Conservation (phyloP, 2,797 vertebrate species). For the Hephaestus fuliginosus region DNA sequence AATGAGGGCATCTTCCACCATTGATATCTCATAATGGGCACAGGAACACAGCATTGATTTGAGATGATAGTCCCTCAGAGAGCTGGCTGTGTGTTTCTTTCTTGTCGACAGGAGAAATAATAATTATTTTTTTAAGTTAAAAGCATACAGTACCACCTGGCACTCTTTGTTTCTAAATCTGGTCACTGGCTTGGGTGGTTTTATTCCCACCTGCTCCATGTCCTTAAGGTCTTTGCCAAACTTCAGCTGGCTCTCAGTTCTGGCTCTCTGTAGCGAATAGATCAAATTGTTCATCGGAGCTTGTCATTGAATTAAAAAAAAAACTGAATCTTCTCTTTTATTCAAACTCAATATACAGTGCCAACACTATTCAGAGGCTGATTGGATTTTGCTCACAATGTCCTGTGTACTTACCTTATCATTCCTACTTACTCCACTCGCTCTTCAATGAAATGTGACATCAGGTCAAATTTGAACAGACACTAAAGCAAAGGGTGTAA, state of each 20-base stretch:
- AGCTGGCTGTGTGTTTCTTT: neutral
- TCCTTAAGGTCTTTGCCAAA: conserved; percentile 60
- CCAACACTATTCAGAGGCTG: conserved; percentile 16
- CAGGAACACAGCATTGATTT: conserved; percentile 20
- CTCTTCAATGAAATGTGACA: conserved; percentile 1
- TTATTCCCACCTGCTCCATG: conserved; percentile 27
- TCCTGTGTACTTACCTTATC: conserved; percentile 1
- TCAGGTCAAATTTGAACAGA: neutral
- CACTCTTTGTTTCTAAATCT: conserved; percentile 56
- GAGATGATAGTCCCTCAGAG: conserved; percentile 10
- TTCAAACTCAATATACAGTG: conserved; percentile 18
- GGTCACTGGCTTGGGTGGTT: conserved; percentile 32
- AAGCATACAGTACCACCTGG: conserved; percentile 33
- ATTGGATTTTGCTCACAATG: conserved; percentile 15
- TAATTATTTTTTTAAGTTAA: conserved; percentile 29
- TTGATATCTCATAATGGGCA: conserved; percentile 38
- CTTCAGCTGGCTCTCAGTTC: conserved; percentile 29
- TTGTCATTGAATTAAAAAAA: conserved; percentile 53
- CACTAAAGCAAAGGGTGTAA: neutral
- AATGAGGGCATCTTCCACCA: conserved; percentile 39
- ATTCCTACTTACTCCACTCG: neutral
- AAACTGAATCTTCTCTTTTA: conserved; percentile 28
- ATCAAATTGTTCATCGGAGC: conserved; percentile 56
- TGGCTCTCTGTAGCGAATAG: conserved; percentile 31
- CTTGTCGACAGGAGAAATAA: conserved; percentile 14